Evolutionary conservation across 2,888 invertebrate genomes (phyloP).

Genomic region (Muscina levida): DNA sequence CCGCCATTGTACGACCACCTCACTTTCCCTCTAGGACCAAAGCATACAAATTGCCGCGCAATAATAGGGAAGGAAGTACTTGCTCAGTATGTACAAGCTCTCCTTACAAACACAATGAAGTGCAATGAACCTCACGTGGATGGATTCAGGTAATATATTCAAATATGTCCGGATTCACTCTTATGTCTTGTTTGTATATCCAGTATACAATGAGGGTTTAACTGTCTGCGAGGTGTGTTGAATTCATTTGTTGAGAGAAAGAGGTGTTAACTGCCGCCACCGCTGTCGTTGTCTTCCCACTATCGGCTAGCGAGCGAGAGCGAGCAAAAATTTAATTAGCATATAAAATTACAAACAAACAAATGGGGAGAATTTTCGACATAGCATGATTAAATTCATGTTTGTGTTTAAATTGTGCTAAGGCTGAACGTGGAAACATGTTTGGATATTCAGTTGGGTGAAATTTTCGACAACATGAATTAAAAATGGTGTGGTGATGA

Average conservation of each 20-base stretch:
- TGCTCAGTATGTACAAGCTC: no score
- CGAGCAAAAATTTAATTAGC: conserved; percentile 25
- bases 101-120: conserved; percentile 21
- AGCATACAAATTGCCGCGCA: no score
- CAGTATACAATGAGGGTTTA: neutral
- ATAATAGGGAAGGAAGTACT: no score
- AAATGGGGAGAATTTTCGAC: neutral
- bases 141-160: neutral
- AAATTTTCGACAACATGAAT: no score
- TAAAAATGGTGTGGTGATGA: conserved; percentile 9
- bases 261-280: conserved; percentile 18
- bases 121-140: conserved; percentile 42
- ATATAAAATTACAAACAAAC: neutral
- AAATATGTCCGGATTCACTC: neutral
- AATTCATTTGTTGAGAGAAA: conserved; percentile 19
- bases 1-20: no score
- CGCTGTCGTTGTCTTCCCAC: no score
- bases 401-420: conserved; percentile 11
- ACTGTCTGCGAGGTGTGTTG: no score
- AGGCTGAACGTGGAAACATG: neutral
- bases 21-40: no score
- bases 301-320: no score
- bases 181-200: neutral
- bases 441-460: no score
- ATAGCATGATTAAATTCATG: conserved; percentile 13